phyloP scores from a whole-genome alignment of 2,113 vertebrate genomes.

The Peucedramus taeniatus region DNA sequence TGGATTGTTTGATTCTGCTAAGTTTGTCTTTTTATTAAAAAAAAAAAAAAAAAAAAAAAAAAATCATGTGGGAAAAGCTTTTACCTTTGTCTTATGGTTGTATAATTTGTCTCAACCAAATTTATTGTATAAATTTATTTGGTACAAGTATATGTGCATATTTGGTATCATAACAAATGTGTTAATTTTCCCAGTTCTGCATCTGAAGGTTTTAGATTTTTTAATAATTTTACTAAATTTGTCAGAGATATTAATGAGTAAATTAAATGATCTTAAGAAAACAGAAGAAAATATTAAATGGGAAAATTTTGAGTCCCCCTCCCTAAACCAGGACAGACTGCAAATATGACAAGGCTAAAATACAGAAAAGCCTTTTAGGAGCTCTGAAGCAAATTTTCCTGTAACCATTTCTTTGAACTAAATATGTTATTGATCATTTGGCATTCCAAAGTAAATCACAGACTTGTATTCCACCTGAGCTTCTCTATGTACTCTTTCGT shows the following conservation, averaged over 20 bases:
- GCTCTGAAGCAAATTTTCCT: background rate
- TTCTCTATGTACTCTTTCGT: background rate
- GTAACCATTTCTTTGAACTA: background rate
- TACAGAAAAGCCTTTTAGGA: background rate
- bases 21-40: background rate
- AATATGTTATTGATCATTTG: background rate
- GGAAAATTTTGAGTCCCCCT: background rate
- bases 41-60: background rate
- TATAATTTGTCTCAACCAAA: background rate
- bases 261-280: background rate
- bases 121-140: no score
- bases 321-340: background rate
- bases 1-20: background rate
- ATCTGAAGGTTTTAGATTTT: background rate
- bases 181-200: background rate
- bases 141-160: background rate
- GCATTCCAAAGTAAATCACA: background rate
- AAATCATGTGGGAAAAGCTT: background rate
- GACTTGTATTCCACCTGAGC: background rate
- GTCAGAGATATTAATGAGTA: background rate
- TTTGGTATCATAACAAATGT: background rate
- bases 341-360: background rate
- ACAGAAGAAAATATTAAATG: background rate
- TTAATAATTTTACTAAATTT: background rate
- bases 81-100: background rate